Evolutionary conservation across 2,888 invertebrate species (phyloP), one percentile per base, ranked within the genome.

Genomic region (Strigamia maritima): DNA sequence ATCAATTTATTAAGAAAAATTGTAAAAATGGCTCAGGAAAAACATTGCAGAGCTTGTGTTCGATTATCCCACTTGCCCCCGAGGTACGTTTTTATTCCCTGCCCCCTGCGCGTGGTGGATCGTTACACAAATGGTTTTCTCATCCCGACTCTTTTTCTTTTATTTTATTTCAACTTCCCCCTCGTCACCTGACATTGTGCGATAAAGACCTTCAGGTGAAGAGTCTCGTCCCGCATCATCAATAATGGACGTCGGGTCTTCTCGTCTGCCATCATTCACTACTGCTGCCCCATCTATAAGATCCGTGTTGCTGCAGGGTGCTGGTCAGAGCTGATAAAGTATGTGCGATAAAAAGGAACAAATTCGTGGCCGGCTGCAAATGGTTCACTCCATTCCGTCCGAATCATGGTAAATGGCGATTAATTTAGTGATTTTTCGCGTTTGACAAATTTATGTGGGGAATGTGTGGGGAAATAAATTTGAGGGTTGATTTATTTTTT

Each of bases 151-250:
- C 19, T 19, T 49, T n/a, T 49, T 49, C 49, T 49, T 49, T 49
- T 49, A 49, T 49, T 49, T 49, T 49, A 49, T 49, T 49, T 49
- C 19, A 49, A 44, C 40, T 44, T 49, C 49, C 49, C 49, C 49
- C 49, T 49, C 49, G 14, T 49, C 19, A 19, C 19, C 19, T n/a
- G 49, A 49, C 49, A 49, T 49, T 16, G 49, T 14, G 2, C 16
- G 49, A 19, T n/a, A 49, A 49, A 49, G 49, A 49, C n/a, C 49
- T 49, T 19, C 49, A 49, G 49, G 49, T 49, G 49, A 49, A 49
- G 49, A 49, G 49, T 49, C 49, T 49, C 49, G 49, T 49, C 49
- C 49, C 49, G 49, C 49, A 49, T 49, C 49, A 49, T 49, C 49
- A 49, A 49, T 49, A 49, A 49, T 49, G 49, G 49, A 49, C 49